Evolutionary conservation across 2,113 vertebrate species (phyloP).

Genomic region (Ceyx margarethae): DNA sequence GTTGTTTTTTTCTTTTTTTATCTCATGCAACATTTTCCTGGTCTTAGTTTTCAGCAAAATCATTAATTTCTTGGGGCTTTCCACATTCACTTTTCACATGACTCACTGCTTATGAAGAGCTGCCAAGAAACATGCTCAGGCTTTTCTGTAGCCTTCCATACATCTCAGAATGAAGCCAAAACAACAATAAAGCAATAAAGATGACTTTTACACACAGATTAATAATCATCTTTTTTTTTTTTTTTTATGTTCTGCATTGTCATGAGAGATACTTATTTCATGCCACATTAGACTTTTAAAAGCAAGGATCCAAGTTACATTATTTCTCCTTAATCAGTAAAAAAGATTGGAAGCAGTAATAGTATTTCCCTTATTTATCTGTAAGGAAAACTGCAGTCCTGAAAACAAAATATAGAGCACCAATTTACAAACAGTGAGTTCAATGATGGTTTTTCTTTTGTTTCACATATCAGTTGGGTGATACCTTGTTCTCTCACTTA

Average conservation of each 20-base stretch:
- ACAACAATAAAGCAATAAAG: conserved; percentile 49
- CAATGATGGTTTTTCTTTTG: background rate
- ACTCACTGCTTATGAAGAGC: conserved; percentile 19
- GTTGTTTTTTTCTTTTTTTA: background rate
- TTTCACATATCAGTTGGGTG: background rate
- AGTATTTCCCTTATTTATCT: background rate
- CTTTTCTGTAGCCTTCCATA: conserved; percentile 6
- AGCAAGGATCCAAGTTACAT: conserved; percentile 9
- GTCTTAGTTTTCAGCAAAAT: conserved; percentile 17
- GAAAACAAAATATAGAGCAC: background rate
- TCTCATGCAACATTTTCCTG: background rate
- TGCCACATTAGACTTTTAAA: conserved; percentile 42
- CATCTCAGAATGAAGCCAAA: background rate
- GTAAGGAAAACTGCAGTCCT: conserved; percentile 2
- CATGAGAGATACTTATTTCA: conserved; percentile 52
- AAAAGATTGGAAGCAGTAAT: background rate
- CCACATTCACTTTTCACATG: background rate
- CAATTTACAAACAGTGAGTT: background rate
- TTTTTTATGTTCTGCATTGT: background rate
- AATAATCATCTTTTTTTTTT: conserved; percentile 37
- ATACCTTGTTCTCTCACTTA: background rate
- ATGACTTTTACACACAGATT: conserved; percentile 33
- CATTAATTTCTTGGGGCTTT: conserved; percentile 32
- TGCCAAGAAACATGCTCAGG: conserved; percentile 15
- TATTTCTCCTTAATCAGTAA: conserved; percentile 11